phyloP scores from a whole-genome alignment of 2,113 vertebrate species.

The Grallaria varia region DNA sequence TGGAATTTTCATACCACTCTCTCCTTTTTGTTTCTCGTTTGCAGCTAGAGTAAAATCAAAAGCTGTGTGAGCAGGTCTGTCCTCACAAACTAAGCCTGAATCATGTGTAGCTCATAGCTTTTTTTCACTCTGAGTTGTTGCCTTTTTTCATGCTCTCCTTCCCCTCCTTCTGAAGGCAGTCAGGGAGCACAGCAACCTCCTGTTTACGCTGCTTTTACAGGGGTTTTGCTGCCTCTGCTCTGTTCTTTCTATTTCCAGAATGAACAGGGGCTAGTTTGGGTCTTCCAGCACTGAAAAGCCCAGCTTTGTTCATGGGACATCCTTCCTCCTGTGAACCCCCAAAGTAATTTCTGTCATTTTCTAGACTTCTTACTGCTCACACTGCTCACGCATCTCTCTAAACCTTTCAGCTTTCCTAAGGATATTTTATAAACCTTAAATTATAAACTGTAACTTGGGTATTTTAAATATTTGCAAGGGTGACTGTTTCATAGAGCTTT shows the following conservation, averaged over 20 bases:
- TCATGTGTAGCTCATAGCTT: not conserved
- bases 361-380: not conserved
- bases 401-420: not conserved
- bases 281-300: not conserved
- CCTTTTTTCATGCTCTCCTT: not conserved
- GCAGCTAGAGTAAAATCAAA: not conserved
- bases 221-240: not conserved
- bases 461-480: not conserved
- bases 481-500: not conserved
- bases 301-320: not conserved
- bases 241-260: not conserved
- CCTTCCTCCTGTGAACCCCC: not conserved
- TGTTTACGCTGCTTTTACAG: not conserved
- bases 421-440: not conserved
- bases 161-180: not conserved
- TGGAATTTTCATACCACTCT: not conserved
- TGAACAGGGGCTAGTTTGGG: fast-evolving
- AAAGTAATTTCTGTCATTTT: not conserved
- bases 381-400: not conserved
- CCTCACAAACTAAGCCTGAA: not conserved
- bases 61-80: not conserved
- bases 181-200: not conserved
- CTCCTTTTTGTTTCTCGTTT: not conserved
- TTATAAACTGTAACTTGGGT: not conserved
- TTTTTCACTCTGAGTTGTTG: not conserved